Percentiles rank a stretch among this genome's conserved stretches.
Conservation (phyloP, 2,113 vertebrate species). For the Telmatochromis brachygnathus region DNA sequence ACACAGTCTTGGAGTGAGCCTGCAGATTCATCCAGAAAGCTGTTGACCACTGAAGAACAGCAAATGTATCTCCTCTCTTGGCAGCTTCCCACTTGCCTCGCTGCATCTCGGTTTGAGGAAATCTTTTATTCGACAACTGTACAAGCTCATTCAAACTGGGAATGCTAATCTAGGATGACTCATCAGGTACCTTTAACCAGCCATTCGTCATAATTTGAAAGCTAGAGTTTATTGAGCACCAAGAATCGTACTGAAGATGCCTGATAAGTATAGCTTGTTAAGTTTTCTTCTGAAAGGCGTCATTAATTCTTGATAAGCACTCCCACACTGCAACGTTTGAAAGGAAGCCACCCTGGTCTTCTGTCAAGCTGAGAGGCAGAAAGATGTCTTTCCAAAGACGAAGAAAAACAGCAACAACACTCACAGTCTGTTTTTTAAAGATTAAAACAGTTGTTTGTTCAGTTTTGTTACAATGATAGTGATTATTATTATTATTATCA, state of each 20-base stretch:
- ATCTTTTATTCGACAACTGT: background rate
- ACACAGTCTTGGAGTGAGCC: background rate
- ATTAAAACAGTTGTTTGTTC: background rate
- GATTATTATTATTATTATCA: background rate
- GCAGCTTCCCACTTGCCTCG: background rate
- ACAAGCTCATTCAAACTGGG: background rate
- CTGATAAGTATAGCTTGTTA: constrained; percentile 27
- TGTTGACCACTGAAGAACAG: background rate
- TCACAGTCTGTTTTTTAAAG: background rate
- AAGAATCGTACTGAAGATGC: background rate
- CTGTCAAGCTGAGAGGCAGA: background rate
- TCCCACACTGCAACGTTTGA: constrained; percentile 4
- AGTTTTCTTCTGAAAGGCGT: constrained; percentile 18
- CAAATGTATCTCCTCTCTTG: background rate
- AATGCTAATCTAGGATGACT: constrained; percentile 27
- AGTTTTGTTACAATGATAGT: background rate
- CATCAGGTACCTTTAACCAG: constrained; percentile 21
- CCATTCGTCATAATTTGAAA: constrained; percentile 28
- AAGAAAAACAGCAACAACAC: background rate
- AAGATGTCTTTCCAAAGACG: background rate
- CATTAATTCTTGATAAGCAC: constrained; percentile 51
- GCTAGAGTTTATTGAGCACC: background rate
- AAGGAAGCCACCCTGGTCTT: background rate
- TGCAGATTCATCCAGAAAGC: background rate
- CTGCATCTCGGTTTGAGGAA: background rate